Percentiles rank a stretch among this genome's conserved stretches.
Evolutionary conservation across 2,113 vertebrate genomes (phyloP).

Genomic region (Lophura nycthemera): DNA sequence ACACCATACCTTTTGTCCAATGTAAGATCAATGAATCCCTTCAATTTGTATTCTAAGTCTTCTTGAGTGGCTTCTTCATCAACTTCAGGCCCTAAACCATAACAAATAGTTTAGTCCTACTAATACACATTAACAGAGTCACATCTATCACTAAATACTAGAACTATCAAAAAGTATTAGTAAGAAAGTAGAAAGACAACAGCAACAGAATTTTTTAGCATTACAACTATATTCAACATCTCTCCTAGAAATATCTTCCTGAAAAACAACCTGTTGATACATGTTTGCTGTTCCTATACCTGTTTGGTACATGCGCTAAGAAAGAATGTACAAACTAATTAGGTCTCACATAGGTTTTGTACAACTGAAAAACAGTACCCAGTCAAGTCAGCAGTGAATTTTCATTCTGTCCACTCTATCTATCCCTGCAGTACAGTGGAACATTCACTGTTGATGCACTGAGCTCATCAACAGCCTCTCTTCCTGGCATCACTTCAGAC

Average conservation of each 20-base stretch:
- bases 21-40: slow-evolving; percentile 94
- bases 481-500: neutral
- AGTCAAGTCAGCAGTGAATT: neutral
- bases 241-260: neutral
- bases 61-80: slow-evolving; percentile 91
- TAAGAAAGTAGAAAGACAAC: neutral
- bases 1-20: slow-evolving; percentile 92
- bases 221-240: neutral
- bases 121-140: neutral
- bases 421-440: fast-evolving
- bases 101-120: slow-evolving; percentile 1
- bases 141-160: neutral
- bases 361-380: neutral
- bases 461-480: neutral
- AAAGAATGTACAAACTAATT: fast-evolving
- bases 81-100: slow-evolving; percentile 84
- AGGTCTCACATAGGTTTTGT: neutral
- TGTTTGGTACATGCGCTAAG: neutral
- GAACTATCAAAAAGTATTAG: neutral
- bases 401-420: neutral
- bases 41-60: slow-evolving; percentile 95
- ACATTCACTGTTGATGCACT: neutral
- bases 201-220: neutral
- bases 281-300: neutral
- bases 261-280: neutral